A percentile compares a stretch with the other conserved stretches of the same genome.
Evolutionary conservation across 2,888 invertebrate species (phyloP).

Genomic region (Cheilosia vernalis): DNA sequence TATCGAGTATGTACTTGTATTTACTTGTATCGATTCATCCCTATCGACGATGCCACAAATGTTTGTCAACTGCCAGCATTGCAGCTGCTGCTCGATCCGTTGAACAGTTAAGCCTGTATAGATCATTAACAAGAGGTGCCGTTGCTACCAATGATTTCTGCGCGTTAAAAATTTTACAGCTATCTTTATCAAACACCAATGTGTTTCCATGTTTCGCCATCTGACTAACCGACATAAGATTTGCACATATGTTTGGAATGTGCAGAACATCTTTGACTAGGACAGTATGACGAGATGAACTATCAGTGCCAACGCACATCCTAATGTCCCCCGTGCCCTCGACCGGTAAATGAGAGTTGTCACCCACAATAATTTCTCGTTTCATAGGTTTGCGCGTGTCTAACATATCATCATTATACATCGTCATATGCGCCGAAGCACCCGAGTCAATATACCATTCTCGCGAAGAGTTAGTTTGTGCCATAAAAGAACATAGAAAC

Average conservation of each 20-base stretch:
- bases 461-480: not conserved
- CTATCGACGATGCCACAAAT: conserved; percentile 1
- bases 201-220: conserved; percentile 1
- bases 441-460: conserved; percentile 50
- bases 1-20: too few species aligned
- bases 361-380: conserved; percentile 20
- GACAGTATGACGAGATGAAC: not conserved
- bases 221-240: conserved; percentile 25
- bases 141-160: too few species aligned
- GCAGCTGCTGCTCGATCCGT: not conserved
- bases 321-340: conserved; percentile 17
- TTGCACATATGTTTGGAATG: conserved; percentile 31
- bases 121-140: not conserved
- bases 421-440: conserved; percentile 47
- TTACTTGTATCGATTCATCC: too few species aligned
- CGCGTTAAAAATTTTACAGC: conserved; percentile 1
- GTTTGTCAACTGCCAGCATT: not conserved
- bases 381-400: conserved; percentile 21
- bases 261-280: conserved; percentile 26
- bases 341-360: conserved; percentile 13
- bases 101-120: conserved; percentile 2
- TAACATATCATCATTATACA: too few species aligned
- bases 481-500: conserved; percentile 21
- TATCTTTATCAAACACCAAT: conserved; percentile 7
- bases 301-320: not conserved